Evolutionary conservation across 1,140 invertebrate genomes (phyloP).

Genomic region (Leptopilina boulardi): DNA sequence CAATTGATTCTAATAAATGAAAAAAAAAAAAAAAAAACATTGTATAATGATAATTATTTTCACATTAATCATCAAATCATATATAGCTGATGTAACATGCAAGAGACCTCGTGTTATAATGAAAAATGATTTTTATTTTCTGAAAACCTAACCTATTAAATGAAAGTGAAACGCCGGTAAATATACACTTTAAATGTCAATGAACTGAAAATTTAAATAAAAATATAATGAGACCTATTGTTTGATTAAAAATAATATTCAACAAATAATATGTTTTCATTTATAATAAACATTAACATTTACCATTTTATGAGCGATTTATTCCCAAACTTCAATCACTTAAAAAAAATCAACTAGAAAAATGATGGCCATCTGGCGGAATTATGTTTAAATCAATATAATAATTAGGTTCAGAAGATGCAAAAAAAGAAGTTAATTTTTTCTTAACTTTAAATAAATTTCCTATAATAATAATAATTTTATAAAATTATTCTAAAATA

Average conservation of each 20-base stretch:
- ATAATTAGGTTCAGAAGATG: too few species aligned
- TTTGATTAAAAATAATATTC: neutral
- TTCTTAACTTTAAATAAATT: too few species aligned
- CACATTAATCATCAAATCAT: neutral
- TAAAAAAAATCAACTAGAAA: neutral
- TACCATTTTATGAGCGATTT: constrained; percentile 36
- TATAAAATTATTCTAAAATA: too few species aligned
- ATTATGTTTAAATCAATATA: constrained; percentile 36
- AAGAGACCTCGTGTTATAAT: constrained; percentile 18
- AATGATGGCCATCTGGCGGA: constrained; percentile 34
- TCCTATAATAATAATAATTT: too few species aligned
- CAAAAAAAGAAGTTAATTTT: too few species aligned
- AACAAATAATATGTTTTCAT: neutral
- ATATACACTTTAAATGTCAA: constrained; percentile 27
- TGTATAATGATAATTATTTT: neutral
- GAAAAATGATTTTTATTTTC: constrained; percentile 20
- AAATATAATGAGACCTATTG: neutral
- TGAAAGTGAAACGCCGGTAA: constrained; percentile 2
- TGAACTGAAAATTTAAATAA: neutral
- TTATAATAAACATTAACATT: constrained; percentile 26
- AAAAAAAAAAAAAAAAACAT: too few species aligned
- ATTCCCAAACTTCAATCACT: neutral
- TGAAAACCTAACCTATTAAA: constrained; percentile 25
- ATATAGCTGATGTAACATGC: constrained; percentile 24
- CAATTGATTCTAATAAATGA: neutral